Base-by-base conservation (phyloP, 2,888 invertebrate genomes). In the Sericinus montela region DNA sequence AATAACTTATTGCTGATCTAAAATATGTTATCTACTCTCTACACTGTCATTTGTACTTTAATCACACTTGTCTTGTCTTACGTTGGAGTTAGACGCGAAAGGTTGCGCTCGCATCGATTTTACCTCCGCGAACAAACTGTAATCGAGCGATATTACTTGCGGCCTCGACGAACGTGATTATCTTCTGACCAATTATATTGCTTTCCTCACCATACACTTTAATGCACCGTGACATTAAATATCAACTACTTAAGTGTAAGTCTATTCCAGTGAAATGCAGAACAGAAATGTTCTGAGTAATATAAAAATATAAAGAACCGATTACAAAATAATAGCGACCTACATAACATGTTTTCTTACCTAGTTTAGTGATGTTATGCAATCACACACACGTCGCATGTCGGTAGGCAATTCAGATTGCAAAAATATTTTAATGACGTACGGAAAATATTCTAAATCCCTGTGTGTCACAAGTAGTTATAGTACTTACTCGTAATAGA, bases 101-200 rank as follows among this genome's bases (percentile, higher is more conserved):
- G 37, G 42, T 35, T 45, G 51, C 51, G 53, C 53, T 47, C 48
- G 41, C 42, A 46, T 19, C 28, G 13, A 48, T 50, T 51, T 37
- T 48, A 47, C 28, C 29, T 41, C 40, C 28, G 14, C 44, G 34
- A 32, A 35, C 39, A 5, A 15, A 40, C 51, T 44, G 61, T 65
- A 72, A 71, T 73, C 70, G 59, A 56, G 56, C 51, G 56, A 60
- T 59, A 69, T 71, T 71, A 76, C 68, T 69, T 71, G 75, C 66
- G 75, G 80, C 70, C 19, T 19, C 19, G 41, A 56, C 58, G 56
- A 52, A 62, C 62, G 58, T 62, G 63, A 68, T 74, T 70, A 71
- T 63, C 57, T 60, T 40, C 51, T 42, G 59, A 57, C 45, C 61
- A 65, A 75, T 80, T 75, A 69, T 69, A 67, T 72, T 67, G 70